These are phyloP conservation scores for Pristionchus japonicus DNA, from an alignment of 2,888 invertebrate species.

Conservation along the genomic window DNA sequence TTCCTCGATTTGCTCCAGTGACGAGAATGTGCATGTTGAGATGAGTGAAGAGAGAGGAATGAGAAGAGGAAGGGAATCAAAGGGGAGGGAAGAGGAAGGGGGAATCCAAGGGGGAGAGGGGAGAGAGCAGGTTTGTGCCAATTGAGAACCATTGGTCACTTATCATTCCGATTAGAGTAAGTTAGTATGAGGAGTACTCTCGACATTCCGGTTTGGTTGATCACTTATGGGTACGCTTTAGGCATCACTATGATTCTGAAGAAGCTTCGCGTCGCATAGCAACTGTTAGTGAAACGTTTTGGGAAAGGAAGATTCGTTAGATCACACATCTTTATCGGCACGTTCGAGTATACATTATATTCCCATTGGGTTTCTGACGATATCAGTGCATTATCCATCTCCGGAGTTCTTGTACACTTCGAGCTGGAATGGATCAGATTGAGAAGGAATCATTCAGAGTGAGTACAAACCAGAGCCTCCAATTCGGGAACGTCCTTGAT, in stretches of 20 bases:
- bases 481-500: conserved; percentile 58
- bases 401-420: conserved; percentile 46
- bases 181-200: not conserved
- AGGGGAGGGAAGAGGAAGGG: not conserved
- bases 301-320: not conserved
- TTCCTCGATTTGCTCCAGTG: conserved; percentile 30
- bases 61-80: not conserved
- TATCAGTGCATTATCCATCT: not conserved
- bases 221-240: not conserved
- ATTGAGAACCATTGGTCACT: conserved; percentile 5
- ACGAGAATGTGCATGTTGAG: conserved; percentile 40
- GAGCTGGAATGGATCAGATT: not conserved
- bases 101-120: not conserved
- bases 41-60: not conserved
- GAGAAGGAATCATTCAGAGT: not conserved
- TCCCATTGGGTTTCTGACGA: not conserved
- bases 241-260: not conserved
- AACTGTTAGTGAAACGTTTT: not conserved
- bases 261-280: not conserved
- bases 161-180: conserved; percentile 1
- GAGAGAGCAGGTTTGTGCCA: conserved; percentile 6
- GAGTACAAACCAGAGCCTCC: conserved; percentile 55
- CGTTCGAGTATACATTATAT: not conserved
- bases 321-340: conserved; percentile 16
- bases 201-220: not conserved